Percentiles rank a stretch among this genome's conserved stretches.
phyloP scores from a whole-genome alignment of 2,797 vertebrate species.

The Sphenodon punctatus region DNA sequence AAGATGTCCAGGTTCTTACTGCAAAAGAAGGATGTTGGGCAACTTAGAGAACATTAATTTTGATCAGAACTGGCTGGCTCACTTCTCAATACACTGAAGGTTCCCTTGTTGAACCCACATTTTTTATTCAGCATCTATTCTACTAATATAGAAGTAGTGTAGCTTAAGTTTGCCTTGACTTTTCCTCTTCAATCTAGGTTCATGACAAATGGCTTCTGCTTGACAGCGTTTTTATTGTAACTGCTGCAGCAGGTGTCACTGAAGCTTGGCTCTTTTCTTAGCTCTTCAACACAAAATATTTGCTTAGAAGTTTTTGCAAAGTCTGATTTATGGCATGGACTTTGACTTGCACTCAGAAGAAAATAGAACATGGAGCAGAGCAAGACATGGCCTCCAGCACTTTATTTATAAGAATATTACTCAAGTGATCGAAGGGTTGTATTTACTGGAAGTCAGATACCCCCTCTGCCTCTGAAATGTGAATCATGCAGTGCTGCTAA shows the following conservation, averaged over 20 bases:
- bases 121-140: not conserved
- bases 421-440: not conserved
- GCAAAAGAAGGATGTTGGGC: not conserved
- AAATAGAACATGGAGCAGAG: not conserved
- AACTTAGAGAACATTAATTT: not conserved
- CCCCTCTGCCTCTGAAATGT: not conserved
- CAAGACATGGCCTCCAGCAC: not conserved
- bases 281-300: conserved; percentile 18
- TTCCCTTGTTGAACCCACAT: not conserved
- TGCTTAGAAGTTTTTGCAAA: not conserved
- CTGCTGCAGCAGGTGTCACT: not conserved
- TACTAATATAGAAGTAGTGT: not conserved
- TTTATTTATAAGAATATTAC: not conserved
- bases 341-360: not conserved
- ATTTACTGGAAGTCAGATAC: not conserved
- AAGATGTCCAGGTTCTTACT: not conserved
- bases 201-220: conserved; percentile 3
- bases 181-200: not conserved
- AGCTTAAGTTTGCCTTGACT: conserved; percentile 19
- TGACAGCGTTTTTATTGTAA: not conserved
- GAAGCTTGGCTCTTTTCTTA: conserved; percentile 4
- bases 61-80: not conserved
- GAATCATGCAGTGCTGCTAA: not conserved
- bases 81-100: not conserved
- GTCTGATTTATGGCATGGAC: not conserved